Evolutionary conservation across 2,888 invertebrate genomes (phyloP).

Genomic region (Oasisia sp.): DNA sequence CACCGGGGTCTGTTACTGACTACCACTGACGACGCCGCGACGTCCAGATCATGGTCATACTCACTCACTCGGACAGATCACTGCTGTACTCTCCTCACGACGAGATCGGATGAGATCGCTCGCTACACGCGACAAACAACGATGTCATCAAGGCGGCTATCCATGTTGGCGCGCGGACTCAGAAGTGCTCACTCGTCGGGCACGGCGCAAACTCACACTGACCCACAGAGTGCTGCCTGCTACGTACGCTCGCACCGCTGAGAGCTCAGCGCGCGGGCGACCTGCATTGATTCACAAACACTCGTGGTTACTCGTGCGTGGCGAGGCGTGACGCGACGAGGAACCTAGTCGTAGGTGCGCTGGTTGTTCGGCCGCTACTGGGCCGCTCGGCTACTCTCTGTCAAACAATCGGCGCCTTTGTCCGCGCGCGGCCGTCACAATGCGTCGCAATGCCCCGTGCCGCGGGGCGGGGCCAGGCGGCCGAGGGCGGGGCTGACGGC

Average conservation of each 20-base stretch:
- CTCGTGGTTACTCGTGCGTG: background rate
- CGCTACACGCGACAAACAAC: background rate
- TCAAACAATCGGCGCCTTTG: background rate
- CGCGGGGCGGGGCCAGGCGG: background rate
- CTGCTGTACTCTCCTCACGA: background rate
- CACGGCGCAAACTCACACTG: background rate
- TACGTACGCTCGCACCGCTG: background rate
- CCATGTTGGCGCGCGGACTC: background rate
- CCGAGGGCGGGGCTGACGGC: background rate
- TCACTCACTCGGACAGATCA: background rate
- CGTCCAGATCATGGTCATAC: background rate
- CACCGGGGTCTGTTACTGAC: background rate
- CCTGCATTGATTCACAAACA: constrained; percentile 10
- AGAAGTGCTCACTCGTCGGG: background rate
- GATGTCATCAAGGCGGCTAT: background rate
- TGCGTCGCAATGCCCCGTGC: background rate
- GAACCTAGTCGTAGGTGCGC: background rate
- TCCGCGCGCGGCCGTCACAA: background rate
- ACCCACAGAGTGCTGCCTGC: background rate
- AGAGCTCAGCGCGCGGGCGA: background rate
- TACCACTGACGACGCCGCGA: background rate
- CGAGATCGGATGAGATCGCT: background rate
- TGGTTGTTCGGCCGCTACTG: background rate
- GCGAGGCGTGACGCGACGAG: background rate
- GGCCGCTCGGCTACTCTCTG: background rate